These are phyloP conservation scores for Marmota monax DNA, from an alignment of 2,113 vertebrate species.

Conservation along the genomic window DNA sequence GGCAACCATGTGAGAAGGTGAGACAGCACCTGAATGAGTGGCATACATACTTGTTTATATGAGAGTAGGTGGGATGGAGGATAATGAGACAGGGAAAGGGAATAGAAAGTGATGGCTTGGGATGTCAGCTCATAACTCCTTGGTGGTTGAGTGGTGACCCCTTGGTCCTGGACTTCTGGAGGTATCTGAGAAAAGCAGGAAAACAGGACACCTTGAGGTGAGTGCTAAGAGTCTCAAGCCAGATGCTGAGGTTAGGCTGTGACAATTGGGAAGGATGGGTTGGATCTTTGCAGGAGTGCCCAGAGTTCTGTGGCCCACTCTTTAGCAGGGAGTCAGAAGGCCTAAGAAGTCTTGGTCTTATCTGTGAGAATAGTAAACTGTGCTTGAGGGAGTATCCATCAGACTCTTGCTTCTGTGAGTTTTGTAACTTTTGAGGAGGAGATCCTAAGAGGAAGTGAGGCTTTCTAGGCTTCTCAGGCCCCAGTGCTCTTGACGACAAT, in stretches of 20 bases:
- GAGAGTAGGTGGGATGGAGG: background rate
- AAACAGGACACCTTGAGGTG: background rate
- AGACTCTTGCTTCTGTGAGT: background rate
- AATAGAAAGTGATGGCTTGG: background rate
- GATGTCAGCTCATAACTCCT: background rate
- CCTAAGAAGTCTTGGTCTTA: background rate
- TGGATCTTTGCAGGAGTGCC: background rate
- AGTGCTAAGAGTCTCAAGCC: background rate
- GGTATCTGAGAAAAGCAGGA: background rate
- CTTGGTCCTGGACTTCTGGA: background rate
- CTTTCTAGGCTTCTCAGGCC: background rate
- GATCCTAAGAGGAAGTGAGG: background rate
- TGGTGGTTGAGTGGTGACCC: background rate
- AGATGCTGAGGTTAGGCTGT: background rate
- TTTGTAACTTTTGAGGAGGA: background rate
- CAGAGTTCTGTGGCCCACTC: background rate
- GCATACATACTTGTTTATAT: too few species aligned
- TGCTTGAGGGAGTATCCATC: background rate
- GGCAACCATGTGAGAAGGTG: background rate
- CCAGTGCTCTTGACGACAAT: background rate
- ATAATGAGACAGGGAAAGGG: background rate
- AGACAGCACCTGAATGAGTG: background rate
- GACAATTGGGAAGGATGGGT: background rate
- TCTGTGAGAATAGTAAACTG: background rate
- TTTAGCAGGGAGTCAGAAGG: background rate